Evolutionary conservation across 2,113 vertebrate genomes (phyloP).

Genomic region (Scomber japonicus): DNA sequence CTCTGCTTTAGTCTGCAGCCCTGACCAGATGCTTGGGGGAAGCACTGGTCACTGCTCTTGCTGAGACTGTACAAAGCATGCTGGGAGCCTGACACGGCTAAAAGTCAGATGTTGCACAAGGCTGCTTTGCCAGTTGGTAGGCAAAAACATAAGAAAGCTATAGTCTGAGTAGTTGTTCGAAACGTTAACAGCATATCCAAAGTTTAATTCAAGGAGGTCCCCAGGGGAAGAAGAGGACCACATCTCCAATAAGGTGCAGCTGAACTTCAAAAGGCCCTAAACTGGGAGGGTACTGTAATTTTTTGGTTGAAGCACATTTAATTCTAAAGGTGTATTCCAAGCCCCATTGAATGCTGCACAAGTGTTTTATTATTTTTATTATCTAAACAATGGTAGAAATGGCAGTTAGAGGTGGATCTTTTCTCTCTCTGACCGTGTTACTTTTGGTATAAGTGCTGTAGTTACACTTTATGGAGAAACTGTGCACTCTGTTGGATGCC

Average conservation of each 20-base stretch:
- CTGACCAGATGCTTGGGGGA: conserved; percentile 66
- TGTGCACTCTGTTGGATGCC: conserved; percentile 19
- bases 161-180: background rate
- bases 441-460: conserved; percentile 8
- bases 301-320: background rate
- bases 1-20: conserved; percentile 41
- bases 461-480: conserved; percentile 1
- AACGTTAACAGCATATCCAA: background rate
- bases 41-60: conserved; percentile 37
- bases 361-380: background rate
- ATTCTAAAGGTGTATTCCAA: background rate
- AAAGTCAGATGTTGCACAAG: conserved; percentile 38
- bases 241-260: conserved; percentile 9
- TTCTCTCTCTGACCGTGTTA: background rate
- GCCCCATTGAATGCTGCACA: background rate
- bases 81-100: conserved; percentile 35
- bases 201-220: conserved; percentile 12
- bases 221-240: background rate
- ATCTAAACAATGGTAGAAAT: conserved; percentile 8
- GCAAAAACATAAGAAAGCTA: conserved; percentile 2
- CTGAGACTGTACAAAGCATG: conserved; percentile 46
- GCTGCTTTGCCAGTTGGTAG: conserved; percentile 22
- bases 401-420: background rate
- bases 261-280: background rate
- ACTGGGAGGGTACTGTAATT: conserved; percentile 1